Evolutionary conservation across 2,888 invertebrate species (phyloP), one percentile per base, ranked within the genome.

Genomic region (Eupithecia pulchellata): DNA sequence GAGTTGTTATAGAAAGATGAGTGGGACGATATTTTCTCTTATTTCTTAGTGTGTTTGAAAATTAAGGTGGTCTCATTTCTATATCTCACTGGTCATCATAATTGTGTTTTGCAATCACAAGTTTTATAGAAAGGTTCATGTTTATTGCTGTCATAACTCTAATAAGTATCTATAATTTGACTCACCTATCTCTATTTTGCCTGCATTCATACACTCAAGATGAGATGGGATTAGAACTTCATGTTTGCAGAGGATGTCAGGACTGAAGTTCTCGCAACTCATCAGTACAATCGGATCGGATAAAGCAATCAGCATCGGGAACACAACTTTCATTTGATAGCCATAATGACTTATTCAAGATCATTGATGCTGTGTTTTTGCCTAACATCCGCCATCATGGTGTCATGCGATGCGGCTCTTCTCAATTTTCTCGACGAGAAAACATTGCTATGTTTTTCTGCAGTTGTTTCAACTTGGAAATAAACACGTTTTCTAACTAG

Each of bases 301-400:
- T 62, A n/a, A 27, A 30, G 57, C 64, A 61, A 66, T 66, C 68
- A 68, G 63, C 62, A 63, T 39, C 77, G 78, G 80, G 78, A 80
- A 83, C 81, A 86, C 80, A 81, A 84, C 82, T 84, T 84, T 84
- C 82, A 79, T 83, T 83, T 83, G 77, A 83, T 81, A 70, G 72
- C 71, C 71, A 78, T 83, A 87, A 84, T 83, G 79, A 79, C 52
- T 69, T 58, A 42, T 73, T 78, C 79, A 72, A 36, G 61, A 61
- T 39, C 60, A 62, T 74, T 70, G 75, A 72, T 66, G 69, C 66
- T 34, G 42, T 72, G 64, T 73, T 73, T 72, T 75, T 71, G 66
- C 66, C 69, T 57, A 55, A 68, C 57, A 64, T 64, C 65, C 64
- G 42, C 61, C 34, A 64, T 69, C 20, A 61, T 20, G 25, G 61